A percentile compares a stretch with the other conserved stretches of the same genome.
phyloP scores from a whole-genome alignment of 2,888 invertebrate species.

The Charanyca ferruginea region DNA sequence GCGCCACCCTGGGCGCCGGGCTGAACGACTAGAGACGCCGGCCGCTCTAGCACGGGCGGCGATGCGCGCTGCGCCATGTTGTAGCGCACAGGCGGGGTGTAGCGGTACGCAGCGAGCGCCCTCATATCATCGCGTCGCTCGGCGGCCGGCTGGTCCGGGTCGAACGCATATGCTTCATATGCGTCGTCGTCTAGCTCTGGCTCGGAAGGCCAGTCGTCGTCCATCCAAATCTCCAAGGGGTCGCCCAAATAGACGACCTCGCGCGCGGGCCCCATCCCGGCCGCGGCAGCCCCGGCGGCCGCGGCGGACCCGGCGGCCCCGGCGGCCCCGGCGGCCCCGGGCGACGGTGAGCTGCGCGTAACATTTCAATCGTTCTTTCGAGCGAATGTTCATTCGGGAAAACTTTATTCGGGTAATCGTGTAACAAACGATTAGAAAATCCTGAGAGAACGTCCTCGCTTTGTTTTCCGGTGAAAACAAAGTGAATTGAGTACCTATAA shows the following conservation, averaged over 20 bases:
- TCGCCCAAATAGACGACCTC: too few relatives aligned
- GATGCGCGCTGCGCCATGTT: background rate
- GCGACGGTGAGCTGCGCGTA: constrained; percentile 13
- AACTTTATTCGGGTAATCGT: too few relatives aligned
- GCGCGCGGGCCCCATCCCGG: too few relatives aligned
- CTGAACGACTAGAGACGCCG: constrained; percentile 35
- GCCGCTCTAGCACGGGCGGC: constrained; percentile 22
- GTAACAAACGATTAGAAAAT: too few relatives aligned
- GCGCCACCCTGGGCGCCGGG: background rate
- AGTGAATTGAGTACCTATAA: too few relatives aligned
- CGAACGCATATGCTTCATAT: constrained; percentile 10
- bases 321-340: background rate
- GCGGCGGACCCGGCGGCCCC: background rate
- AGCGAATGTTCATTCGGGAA: too few relatives aligned
- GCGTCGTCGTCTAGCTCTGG: constrained; percentile 16
- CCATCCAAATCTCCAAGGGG: constrained; percentile 20
- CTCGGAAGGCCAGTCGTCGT: constrained; percentile 29
- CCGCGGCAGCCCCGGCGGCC: too few relatives aligned
- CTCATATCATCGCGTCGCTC: constrained; percentile 12
- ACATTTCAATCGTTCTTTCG: too few relatives aligned
- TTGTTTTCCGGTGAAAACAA: too few relatives aligned
- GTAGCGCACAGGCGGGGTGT: constrained; percentile 4
- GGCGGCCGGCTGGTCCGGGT: constrained; percentile 18
- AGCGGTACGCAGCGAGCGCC: background rate
- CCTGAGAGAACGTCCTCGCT: too few relatives aligned